Base-by-base conservation (phyloP, 2,888 invertebrate species). In the Hirudinaria manillensis region DNA sequence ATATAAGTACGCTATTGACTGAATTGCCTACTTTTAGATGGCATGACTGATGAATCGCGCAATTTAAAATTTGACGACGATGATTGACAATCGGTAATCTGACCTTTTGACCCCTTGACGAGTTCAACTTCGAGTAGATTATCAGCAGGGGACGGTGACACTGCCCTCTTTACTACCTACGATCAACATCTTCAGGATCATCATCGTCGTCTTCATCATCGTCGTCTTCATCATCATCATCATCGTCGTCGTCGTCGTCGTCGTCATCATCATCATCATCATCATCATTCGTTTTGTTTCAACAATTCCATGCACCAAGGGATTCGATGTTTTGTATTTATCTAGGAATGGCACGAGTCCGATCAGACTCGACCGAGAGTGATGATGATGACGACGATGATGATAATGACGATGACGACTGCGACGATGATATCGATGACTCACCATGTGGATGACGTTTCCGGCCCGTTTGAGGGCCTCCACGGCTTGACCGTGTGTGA, bases 391-490 rank as follows among this genome's bases (percentile, higher is more conserved):
- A 70, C 36, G 36, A 38, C 7, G 27, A 70, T 70, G 38, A 70
- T 2, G 38, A 27, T 24, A n/a, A 70, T 34, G 36, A 70, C 38
- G 45, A 38, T 7, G 38, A 70, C 38, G 38, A 70, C 24, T 19
- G 27, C 10, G 38, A 38, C 27, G 38, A 70, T 27, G 38, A 70
- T 70, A n/a, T 38, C 38, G 38, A 70, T 70, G 36, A 24, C 70
- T 38, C 36, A 75, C 75, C 75, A 75, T 34, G 16, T 75, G 75
- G 21, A 75, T 72, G 51, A 73, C 51, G 36, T 74, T 76, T 29
- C 97, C 97, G 78, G 98, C 95, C 84, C 91, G 91, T 88, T 98
- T 98, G 81, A 99, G 89, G 75, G 97, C 98, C 83, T 97, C 95
- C 73, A 99, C 98, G 78, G 98, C 97, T 76, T 91, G 89, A 70